These are phyloP conservation scores for Piezodorus guildinii DNA, from an alignment of 1,140 invertebrate genomes.

Conservation along the genomic window DNA sequence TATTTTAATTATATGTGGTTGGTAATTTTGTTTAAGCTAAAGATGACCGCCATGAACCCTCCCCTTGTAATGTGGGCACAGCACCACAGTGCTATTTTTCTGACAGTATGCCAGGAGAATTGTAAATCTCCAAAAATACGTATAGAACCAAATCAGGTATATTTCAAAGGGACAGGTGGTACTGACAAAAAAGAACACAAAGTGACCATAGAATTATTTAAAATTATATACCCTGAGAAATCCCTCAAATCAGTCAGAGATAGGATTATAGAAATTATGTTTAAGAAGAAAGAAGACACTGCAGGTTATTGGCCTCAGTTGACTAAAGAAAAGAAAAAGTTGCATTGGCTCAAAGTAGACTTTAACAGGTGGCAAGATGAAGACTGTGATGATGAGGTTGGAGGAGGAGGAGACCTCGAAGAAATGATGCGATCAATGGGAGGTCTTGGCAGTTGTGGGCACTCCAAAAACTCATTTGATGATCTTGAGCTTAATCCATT, in stretches of 20 bases:
- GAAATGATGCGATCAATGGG: slow-evolving; percentile 50
- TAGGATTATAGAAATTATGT: slow-evolving; percentile 63
- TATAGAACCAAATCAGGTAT: slow-evolving; percentile 65
- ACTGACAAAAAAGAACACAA: slow-evolving; percentile 75
- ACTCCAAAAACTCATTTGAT: slow-evolving; percentile 38
- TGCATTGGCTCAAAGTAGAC: slow-evolving; percentile 93
- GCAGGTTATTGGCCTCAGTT: slow-evolving; percentile 78
- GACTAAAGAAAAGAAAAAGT: slow-evolving; percentile 76
- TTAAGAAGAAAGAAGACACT: slow-evolving; percentile 49
- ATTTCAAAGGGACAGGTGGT: slow-evolving; percentile 77
- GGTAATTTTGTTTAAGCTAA: too few species aligned
- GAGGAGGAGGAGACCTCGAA: too few species aligned
- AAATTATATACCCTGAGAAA: slow-evolving; percentile 67
- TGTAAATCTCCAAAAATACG: slow-evolving; percentile 74
- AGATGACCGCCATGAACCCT: slow-evolving; percentile 47
- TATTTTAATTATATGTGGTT: too few species aligned
- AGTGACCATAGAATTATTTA: slow-evolving; percentile 68
- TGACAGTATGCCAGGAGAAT: slow-evolving; percentile 83
- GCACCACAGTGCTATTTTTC: slow-evolving; percentile 60
- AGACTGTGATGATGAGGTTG: too few species aligned
- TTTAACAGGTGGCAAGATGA: slow-evolving; percentile 87
- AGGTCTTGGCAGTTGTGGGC: slow-evolving; percentile 36
- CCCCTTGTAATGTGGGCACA: slow-evolving; percentile 89
- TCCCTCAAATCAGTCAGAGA: slow-evolving; percentile 45
- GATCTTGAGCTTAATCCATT: slow-evolving; percentile 35